phyloP scores from a whole-genome alignment of 2,888 invertebrate species.

The Parnassius apollo region DNA sequence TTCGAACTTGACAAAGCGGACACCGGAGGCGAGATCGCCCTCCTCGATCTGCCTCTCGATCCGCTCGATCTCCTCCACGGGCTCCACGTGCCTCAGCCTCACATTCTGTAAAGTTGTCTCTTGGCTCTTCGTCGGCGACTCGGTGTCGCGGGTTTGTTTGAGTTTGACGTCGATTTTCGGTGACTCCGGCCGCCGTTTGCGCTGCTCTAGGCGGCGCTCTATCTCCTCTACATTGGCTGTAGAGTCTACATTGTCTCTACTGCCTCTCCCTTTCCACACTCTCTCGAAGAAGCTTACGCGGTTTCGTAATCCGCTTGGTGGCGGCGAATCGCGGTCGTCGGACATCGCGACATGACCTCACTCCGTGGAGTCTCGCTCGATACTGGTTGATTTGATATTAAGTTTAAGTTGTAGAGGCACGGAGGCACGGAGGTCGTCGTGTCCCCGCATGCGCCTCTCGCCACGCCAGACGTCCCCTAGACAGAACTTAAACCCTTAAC shows the following conservation, averaged over 20 bases:
- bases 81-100: slow-evolving; percentile 72
- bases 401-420: slow-evolving; percentile 34
- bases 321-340: slow-evolving; percentile 76
- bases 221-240: slow-evolving; percentile 82
- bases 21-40: slow-evolving; percentile 83
- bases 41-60: slow-evolving; percentile 79
- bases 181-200: slow-evolving; percentile 76
- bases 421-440: slow-evolving; percentile 26
- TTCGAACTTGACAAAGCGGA: slow-evolving; percentile 87
- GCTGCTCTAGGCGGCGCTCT: slow-evolving; percentile 82
- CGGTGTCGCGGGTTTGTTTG: slow-evolving; percentile 77
- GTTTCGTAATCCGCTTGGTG: slow-evolving; percentile 83
- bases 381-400: slow-evolving; percentile 49
- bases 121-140: slow-evolving; percentile 69
- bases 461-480: slow-evolving; percentile 60
- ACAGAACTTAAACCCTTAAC: slow-evolving; percentile 33
- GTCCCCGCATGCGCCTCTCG: slow-evolving; percentile 50
- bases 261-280: slow-evolving; percentile 84
- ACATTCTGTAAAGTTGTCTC: slow-evolving; percentile 65
- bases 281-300: slow-evolving; percentile 91
- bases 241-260: slow-evolving; percentile 63
- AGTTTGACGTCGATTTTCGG: slow-evolving; percentile 83
- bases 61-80: slow-evolving; percentile 54
- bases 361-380: slow-evolving; percentile 73
- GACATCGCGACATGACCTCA: slow-evolving; percentile 78